Base-by-base conservation (phyloP, 2,888 invertebrate genomes). In the Oscheius onirici region DNA sequence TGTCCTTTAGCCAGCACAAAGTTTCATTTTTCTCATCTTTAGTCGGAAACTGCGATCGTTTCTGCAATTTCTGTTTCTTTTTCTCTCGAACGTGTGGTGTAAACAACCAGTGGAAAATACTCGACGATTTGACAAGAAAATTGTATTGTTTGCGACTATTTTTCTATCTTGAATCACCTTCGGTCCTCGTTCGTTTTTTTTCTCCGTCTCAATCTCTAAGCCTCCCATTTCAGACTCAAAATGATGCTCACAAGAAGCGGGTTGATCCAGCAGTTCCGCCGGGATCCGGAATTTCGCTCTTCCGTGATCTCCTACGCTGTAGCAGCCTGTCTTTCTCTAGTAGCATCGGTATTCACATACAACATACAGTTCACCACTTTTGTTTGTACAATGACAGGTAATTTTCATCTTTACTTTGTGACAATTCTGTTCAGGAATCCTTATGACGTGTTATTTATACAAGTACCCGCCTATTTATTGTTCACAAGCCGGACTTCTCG, bases 401-500 rank as follows among this genome's bases (percentile, higher is more conserved):
- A 34, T 40, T 40, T 49, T 26, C 13, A 8, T n/a, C 40, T 40
- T 34, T 58, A 40, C 20, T 41, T 40, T 40, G 11, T 40, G 10
- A 20, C 3, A 46, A 46, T 10, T 15, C 26, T 57, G n/a, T 57
- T 57, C 40, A 57, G 57, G 28, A 17, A 43, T 22, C 41, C 41
- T 22, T 17, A 61, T 63, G n/a, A 24, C 17, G 13, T 26, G 46
- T 28, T 60, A 15, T 46, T 44, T 41, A n/a, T 54, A 67, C 26
- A 67, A 54, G 17, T 41, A 24, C 26, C 28, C 26, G n/a, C 26
- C 28, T 22, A 54, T 54, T 43, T 63, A 51, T 51, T 67, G 69
- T 17, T 28, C 63, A 34, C 75, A 75, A 13, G 74, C 73, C 3
- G 61, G 69, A 2, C 61, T 77, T 49, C 51, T 79, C 10, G 79